Percentiles rank a stretch among this genome's conserved stretches.
Evolutionary conservation across 2,797 vertebrate genomes (phyloP).

Genomic region (Hydrolagus colliei): DNA sequence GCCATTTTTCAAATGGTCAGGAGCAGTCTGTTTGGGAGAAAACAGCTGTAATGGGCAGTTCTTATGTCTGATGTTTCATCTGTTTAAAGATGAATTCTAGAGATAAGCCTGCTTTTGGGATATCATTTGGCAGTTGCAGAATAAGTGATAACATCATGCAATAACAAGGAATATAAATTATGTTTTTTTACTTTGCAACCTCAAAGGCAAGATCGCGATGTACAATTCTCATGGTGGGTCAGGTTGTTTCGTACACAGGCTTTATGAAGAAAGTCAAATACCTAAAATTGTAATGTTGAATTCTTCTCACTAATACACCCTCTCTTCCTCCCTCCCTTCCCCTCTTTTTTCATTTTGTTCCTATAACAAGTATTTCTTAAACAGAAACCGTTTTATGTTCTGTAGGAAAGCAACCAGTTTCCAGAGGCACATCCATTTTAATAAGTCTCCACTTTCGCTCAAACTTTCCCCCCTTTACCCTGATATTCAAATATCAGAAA

Average conservation of each 20-base stretch:
- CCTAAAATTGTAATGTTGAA: slow-evolving; percentile 5
- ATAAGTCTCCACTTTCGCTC: no score
- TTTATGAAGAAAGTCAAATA: slow-evolving; percentile 19
- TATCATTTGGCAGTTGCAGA: slow-evolving; percentile 6
- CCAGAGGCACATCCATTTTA: no score
- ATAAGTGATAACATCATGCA: not conserved
- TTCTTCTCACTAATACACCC: no score
- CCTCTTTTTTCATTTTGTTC: no score
- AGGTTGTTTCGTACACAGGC: slow-evolving; percentile 18
- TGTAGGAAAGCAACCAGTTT: no score
- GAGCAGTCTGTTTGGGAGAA: not conserved
- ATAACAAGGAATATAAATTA: slow-evolving; percentile 30
- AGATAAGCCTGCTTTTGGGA: slow-evolving; percentile 11
- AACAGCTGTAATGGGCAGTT: slow-evolving; percentile 19
- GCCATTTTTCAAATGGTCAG: slow-evolving; percentile 9
- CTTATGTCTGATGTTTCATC: slow-evolving; percentile 13
- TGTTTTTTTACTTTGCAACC: slow-evolving; percentile 17
- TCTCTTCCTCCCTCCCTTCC: no score
- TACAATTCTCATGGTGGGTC: slow-evolving; percentile 1
- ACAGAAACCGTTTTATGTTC: no score
- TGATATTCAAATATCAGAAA: no score
- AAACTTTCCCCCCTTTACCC: no score
- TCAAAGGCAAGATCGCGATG: slow-evolving; percentile 1
- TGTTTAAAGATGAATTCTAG: not conserved
- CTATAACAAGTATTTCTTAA: no score